These are phyloP conservation scores for Rhyacophila evoluta DNA, from an alignment of 2,888 invertebrate genomes.

Conservation along the genomic window DNA sequence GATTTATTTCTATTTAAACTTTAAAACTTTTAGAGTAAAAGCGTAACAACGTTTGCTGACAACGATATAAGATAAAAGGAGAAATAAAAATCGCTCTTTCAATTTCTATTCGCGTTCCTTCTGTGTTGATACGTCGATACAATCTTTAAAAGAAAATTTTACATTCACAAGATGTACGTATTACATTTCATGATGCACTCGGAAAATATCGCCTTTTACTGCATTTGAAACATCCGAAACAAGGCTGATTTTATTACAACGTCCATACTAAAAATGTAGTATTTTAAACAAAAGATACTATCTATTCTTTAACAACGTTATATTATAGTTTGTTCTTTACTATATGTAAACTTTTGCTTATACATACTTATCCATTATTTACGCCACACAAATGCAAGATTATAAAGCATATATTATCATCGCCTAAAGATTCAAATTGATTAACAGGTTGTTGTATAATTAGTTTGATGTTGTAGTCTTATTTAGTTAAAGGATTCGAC, in stretches of 20 bases:
- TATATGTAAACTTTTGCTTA: too few relatives aligned
- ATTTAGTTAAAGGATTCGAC: too few relatives aligned
- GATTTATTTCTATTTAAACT: neutral
- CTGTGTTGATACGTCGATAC: neutral
- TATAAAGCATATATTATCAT: too few relatives aligned
- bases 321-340: too few relatives aligned
- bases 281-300: too few relatives aligned
- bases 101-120: neutral
- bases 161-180: neutral
- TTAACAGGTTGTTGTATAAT: too few relatives aligned
- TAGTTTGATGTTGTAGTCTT: too few relatives aligned
- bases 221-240: neutral
- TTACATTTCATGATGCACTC: neutral
- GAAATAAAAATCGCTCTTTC: neutral
- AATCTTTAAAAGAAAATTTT: conserved; percentile 13
- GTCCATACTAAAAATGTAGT: too few relatives aligned
- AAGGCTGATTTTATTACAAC: neutral
- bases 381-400: too few relatives aligned
- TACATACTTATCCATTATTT: too few relatives aligned
- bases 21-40: neutral
- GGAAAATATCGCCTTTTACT: neutral
- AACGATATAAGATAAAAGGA: neutral
- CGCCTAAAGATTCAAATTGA: too few relatives aligned
- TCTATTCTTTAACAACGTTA: too few relatives aligned
- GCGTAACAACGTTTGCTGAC: neutral